Evolutionary conservation across 2,888 invertebrate species (phyloP), one percentile per base, ranked within the genome.

Genomic region (Troglohyphantes excavatus): DNA sequence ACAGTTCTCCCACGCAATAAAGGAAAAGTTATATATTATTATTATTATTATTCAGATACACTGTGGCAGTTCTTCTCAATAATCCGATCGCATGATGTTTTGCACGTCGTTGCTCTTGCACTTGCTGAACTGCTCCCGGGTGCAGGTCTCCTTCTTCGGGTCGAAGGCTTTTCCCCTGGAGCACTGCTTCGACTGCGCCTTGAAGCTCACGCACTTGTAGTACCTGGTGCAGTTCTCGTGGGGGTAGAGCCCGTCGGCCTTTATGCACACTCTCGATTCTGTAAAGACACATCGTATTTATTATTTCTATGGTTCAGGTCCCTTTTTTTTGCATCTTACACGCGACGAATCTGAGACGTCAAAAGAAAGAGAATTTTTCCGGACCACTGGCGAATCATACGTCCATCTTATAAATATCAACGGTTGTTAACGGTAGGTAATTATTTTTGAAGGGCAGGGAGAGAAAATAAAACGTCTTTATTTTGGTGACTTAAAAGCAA

Each of bases 181-280:
- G 43, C 83, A 83, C 7, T 65, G n/a, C 11, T 73, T 72, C 13
- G 46, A 19, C 5, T n/a, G 3, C 1, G 73, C n/a, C 6, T 63
- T 27, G n/a, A n/a, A 39, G 33, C 43, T 46, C 9, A 61, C 46
- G 19, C 83, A 83, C 6, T 83, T 26, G 27, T 73, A 63, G 61
- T 73, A 83, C 17, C 19, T 65, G n/a, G 17, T 11, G 39, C 83
- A 83, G 17, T 65, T 17, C 2, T 7, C 7, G 21, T 73, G 29
- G 21, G 72, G 46, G n/a, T 43, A 73, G 9, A 63, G 21, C 2
- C 29, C 73, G 13, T 73, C 26, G 13, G n/a, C 19, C 6, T 19
- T 46, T 11, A n/a, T 13, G 26, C 79, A 79, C 23, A 11, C 59
- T 23, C n/a, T 13, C 13, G 53, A 53, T 17, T 53, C n/a, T 53